Evolutionary conservation across 1,140 invertebrate species (phyloP).

Genomic region (Agrilus planipennis): DNA sequence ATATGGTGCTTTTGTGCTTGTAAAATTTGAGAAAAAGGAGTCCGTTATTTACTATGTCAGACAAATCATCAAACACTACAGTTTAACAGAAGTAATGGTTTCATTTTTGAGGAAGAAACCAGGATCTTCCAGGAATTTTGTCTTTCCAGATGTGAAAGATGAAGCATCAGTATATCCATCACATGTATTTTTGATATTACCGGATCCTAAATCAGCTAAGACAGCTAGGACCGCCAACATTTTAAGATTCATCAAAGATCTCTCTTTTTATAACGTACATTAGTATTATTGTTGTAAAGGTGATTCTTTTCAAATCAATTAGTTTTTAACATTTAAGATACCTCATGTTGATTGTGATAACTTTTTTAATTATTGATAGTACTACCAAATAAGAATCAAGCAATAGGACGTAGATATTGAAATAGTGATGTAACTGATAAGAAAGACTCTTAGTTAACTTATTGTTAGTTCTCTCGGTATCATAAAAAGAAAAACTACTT

Average conservation of each 20-base stretch:
- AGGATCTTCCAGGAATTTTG: constrained; percentile 6
- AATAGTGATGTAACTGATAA: too few species aligned
- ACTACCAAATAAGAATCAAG: too few species aligned
- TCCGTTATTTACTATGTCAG: constrained; percentile 18
- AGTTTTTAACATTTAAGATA: too few species aligned
- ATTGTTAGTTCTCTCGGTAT: too few species aligned
- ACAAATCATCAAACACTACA: constrained; percentile 17
- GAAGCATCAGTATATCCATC: constrained; percentile 1
- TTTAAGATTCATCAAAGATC: constrained; percentile 4
- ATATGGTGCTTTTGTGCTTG: constrained; percentile 20
- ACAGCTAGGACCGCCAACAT: constrained; percentile 6
- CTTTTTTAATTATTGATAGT: too few species aligned
- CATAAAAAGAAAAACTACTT: too few species aligned
- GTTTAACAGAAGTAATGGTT: constrained; percentile 18
- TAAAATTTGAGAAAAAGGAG: constrained; percentile 22
- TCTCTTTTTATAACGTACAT: constrained; percentile 7
- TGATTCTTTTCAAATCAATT: too few species aligned
- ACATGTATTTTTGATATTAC: constrained; percentile 8
- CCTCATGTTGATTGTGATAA: too few species aligned
- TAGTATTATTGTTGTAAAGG: too few species aligned
- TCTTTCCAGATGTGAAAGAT: constrained; percentile 6
- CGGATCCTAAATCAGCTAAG: constrained; percentile 5
- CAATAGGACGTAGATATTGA: too few species aligned
- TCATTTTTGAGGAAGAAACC: constrained; percentile 16
- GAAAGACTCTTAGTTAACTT: too few species aligned